Conservation (phyloP, 2,888 invertebrate genomes). For the Hypsopygia costalis region DNA sequence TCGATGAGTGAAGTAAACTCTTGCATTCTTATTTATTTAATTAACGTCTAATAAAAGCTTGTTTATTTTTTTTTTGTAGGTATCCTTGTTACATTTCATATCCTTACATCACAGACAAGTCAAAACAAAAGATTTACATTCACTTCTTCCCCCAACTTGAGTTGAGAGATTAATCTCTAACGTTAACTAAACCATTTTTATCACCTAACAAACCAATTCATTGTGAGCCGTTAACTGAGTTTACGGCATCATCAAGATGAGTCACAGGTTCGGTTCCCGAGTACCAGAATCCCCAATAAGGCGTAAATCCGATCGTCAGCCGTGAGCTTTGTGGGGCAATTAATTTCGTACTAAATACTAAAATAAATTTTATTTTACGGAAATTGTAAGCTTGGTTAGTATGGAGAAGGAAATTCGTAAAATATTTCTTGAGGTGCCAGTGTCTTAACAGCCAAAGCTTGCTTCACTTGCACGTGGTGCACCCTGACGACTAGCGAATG, state of each 20-base stretch:
- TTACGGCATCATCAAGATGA: slow-evolving; percentile 5
- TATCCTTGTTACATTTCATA: too few species aligned
- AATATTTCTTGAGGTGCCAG: too few species aligned
- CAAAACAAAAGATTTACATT: slow-evolving; percentile 7
- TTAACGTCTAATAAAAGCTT: too few species aligned
- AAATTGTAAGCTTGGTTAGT: slow-evolving; percentile 25
- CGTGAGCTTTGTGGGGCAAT: slow-evolving; percentile 57
- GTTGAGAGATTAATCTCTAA: too few species aligned
- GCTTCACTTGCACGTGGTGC: too few species aligned
- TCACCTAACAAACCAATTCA: slow-evolving; percentile 8
- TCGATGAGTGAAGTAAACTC: too few species aligned
- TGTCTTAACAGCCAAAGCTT: too few species aligned
- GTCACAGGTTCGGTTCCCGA: slow-evolving; percentile 8
- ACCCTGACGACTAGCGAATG: too few species aligned
- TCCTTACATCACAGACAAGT: too few species aligned
- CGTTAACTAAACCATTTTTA: slow-evolving; percentile 4
- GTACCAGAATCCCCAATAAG: slow-evolving; percentile 44
- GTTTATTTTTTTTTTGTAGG: too few species aligned
- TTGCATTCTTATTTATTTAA: too few species aligned
- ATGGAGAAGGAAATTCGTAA: neutral
- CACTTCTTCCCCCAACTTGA: neutral
- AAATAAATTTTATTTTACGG: slow-evolving; percentile 59
- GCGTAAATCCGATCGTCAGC: slow-evolving; percentile 39
- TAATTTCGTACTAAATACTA: slow-evolving; percentile 69
- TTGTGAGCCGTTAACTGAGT: slow-evolving; percentile 7